phyloP scores from a whole-genome alignment of 2,113 vertebrate species.

The Chelonoidis abingdonii region DNA sequence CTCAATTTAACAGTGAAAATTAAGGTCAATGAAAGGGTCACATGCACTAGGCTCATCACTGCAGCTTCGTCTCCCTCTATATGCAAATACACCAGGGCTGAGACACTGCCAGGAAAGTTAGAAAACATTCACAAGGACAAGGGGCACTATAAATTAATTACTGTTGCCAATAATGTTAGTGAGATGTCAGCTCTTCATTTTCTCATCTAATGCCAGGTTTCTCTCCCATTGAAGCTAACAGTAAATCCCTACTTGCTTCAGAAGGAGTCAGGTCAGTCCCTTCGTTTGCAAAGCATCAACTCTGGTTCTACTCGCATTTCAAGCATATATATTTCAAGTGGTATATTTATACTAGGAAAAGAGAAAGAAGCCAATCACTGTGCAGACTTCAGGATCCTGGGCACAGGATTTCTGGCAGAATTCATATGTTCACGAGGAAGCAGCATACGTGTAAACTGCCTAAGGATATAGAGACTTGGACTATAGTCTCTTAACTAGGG shows the following conservation, averaged over 20 bases:
- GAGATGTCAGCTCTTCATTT: background rate
- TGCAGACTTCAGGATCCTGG: accelerated
- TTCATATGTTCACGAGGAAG: background rate
- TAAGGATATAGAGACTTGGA: background rate
- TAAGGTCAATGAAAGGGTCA: conserved; percentile 3
- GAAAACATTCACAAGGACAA: background rate
- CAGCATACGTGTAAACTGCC: background rate
- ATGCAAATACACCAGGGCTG: background rate
- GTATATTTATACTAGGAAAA: accelerated
- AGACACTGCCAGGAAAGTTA: background rate
- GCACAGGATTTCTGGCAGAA: accelerated
- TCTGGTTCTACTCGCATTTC: accelerated
- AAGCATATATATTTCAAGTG: too few relatives aligned
- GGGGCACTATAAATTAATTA: background rate
- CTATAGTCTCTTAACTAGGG: background rate
- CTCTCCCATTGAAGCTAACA: background rate
- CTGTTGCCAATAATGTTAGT: background rate
- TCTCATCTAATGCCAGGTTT: background rate
- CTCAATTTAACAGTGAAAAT: conserved; percentile 19
- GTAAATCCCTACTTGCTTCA: background rate
- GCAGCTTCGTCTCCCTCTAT: conserved; percentile 24
- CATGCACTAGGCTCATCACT: background rate
- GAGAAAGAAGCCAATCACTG: background rate
- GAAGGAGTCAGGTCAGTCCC: accelerated
- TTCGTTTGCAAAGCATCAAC: accelerated